Conservation (phyloP, 2,888 invertebrate genomes). For the Drosophila acutilabella region DNA sequence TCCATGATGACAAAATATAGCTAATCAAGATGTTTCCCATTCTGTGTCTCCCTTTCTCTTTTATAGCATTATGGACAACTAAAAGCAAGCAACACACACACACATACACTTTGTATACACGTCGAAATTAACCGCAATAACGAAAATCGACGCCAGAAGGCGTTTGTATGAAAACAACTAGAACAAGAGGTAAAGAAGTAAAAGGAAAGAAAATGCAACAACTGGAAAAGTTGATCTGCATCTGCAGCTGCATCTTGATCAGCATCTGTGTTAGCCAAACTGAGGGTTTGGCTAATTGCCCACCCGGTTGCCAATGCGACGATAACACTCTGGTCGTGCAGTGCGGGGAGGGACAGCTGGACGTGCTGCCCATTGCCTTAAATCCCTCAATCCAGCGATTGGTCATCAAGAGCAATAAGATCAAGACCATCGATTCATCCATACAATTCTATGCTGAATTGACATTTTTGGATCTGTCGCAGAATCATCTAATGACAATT, state of each 20-base stretch:
- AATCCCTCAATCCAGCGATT: slow-evolving; percentile 95
- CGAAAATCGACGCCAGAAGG: slow-evolving; percentile 32
- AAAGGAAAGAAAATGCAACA: slow-evolving; percentile 37
- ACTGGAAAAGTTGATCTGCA: slow-evolving; percentile 49
- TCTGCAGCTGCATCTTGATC: slow-evolving; percentile 54
- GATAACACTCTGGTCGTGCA: slow-evolving; percentile 94
- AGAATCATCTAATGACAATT: slow-evolving; percentile 93
- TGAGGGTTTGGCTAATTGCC: slow-evolving; percentile 89
- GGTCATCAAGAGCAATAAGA: slow-evolving; percentile 93
- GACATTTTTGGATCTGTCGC: slow-evolving; percentile 93
- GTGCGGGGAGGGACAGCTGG: slow-evolving; percentile 94
- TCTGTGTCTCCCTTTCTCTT: slow-evolving; percentile 24
- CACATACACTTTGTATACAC: slow-evolving; percentile 8
- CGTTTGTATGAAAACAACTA: slow-evolving; percentile 16
- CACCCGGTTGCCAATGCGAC: slow-evolving; percentile 94
- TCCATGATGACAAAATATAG: slow-evolving; percentile 6
- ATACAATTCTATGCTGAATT: slow-evolving; percentile 95
- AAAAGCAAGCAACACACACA: slow-evolving; percentile 17
- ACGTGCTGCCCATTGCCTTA: slow-evolving; percentile 95
- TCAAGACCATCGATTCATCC: slow-evolving; percentile 94
- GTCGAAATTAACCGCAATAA: slow-evolving; percentile 35
- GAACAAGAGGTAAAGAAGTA: slow-evolving; percentile 11
- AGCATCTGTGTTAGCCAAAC: slow-evolving; percentile 36
- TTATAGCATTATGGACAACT: slow-evolving; percentile 71
- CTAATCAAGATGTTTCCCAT: slow-evolving; percentile 33